Evolutionary conservation across 2,888 invertebrate species (phyloP), one percentile per base, ranked within the genome.

Genomic region (Drosophila quinaria): DNA sequence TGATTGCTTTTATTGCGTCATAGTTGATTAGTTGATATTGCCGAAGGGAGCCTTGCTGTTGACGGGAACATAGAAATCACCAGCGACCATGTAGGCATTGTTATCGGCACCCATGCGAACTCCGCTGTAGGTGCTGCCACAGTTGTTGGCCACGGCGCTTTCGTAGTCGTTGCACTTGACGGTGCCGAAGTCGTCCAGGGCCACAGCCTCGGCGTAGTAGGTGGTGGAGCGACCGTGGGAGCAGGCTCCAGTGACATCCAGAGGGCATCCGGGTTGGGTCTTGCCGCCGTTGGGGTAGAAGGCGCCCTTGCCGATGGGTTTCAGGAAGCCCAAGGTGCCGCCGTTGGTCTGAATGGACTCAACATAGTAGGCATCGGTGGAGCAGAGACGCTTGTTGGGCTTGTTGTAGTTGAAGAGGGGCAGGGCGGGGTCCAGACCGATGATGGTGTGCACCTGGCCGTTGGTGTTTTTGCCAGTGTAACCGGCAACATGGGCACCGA

Each of bases 401-500:
- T 87, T 82, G 13, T 85, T 75, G 49, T 88, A 88, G 50, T 52
- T 79, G 73, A 90, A 92, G 17, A 92, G 68, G 9, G 93, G 92
- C 0, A 90, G 71, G 3, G 92, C 92, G 13, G 92, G 92, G 70
- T 93, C 92, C 64, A 92, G 77, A 39, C 92, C 95, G 74, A 94
- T 93, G 44, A 95, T 95, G 15, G 94, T 93, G 82, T 94, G 94
- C 54, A 94, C 93, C 42, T 94, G 93, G 25, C 94, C 94, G 73
- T 93, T 82, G 51, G 92, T 93, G 78, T 93, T 94, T 76, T 94
- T 95, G 4, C 95, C 95, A 13, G 94, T 93, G 50, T 94, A 94
- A 1, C 95, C 95, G 10, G 94, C 94, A 0, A 94, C 94, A 78
- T 95, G 95, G 1, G 94, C 94, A 0, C 95, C 95, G 59, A 95